Conservation (phyloP, 2,888 invertebrate species). For the Deroplatys truncata region DNA sequence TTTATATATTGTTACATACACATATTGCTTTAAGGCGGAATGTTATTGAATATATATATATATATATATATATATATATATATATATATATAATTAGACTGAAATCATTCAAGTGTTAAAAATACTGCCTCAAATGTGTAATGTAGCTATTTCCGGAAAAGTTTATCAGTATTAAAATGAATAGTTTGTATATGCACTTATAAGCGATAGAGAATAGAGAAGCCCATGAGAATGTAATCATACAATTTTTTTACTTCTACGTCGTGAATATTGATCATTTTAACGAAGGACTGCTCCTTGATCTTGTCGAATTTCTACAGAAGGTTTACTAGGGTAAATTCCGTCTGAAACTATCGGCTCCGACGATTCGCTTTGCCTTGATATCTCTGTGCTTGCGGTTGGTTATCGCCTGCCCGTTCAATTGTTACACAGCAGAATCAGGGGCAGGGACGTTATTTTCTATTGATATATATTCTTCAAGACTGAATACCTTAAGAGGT, state of each 20-base stretch:
- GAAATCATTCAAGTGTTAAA: no score
- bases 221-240: no score
- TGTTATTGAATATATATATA: no score
- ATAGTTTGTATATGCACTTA: no score
- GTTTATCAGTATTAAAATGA: no score
- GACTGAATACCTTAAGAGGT: conserved; percentile 30
- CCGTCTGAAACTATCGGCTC: not conserved
- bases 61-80: no score
- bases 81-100: no score
- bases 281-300: conserved; percentile 54
- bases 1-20: no score
- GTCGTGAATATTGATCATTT: conserved; percentile 59
- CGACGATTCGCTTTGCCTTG: not conserved
- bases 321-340: conserved; percentile 34
- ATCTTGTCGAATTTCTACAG: conserved; percentile 48
- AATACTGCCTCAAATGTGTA: conserved; percentile 53
- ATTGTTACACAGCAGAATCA: conserved; percentile 57
- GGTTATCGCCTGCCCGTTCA: conserved; percentile 42
- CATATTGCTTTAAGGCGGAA: no score
- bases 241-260: conserved; percentile 49
- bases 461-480: conserved; percentile 59
- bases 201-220: no score
- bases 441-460: conserved; percentile 59
- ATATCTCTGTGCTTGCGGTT: not conserved
- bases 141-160: no score